A percentile compares a stretch with the other conserved stretches of the same genome.
These are phyloP conservation scores for Myocastor coypus DNA, from an alignment of 2,113 vertebrate species.

Conservation along the genomic window DNA sequence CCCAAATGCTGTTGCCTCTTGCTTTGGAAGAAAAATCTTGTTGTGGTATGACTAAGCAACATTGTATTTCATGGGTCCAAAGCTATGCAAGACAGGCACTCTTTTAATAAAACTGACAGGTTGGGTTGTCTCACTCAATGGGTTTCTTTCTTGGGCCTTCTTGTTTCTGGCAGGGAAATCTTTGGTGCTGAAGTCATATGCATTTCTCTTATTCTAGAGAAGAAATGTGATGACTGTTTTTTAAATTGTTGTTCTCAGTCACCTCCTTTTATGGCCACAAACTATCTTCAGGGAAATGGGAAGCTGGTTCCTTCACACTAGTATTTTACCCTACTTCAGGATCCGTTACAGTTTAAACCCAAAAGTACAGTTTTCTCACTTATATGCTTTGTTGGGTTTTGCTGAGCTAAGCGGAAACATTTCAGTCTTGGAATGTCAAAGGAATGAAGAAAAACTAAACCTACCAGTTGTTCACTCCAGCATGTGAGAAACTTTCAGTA, in stretches of 20 bases:
- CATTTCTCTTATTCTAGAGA: background rate
- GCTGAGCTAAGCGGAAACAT: constrained; percentile 64
- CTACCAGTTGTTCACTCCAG: background rate
- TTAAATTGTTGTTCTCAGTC: constrained; percentile 24
- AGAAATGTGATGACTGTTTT: background rate
- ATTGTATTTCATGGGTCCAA: background rate
- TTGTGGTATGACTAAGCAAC: background rate
- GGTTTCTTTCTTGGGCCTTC: background rate
- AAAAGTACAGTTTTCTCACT: constrained; percentile 55
- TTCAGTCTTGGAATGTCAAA: constrained; percentile 66
- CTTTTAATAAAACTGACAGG: background rate
- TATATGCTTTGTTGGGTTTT: constrained; percentile 63
- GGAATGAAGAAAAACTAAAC: constrained; percentile 67
- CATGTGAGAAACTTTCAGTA: background rate
- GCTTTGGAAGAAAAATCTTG: constrained; percentile 34
- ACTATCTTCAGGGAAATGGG: background rate
- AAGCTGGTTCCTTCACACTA: background rate
- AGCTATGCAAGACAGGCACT: background rate
- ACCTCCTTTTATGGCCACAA: background rate
- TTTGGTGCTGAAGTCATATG: constrained; percentile 13
- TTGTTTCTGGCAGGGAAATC: background rate
- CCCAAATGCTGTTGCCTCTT: background rate
- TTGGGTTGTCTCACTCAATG: background rate
- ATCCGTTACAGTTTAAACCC: constrained; percentile 51
- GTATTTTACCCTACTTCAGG: background rate